Evolutionary conservation across 2,113 vertebrate species (phyloP), one percentile per base, ranked within the genome.

Genomic region (Dicerorhinus sumatrensis): DNA sequence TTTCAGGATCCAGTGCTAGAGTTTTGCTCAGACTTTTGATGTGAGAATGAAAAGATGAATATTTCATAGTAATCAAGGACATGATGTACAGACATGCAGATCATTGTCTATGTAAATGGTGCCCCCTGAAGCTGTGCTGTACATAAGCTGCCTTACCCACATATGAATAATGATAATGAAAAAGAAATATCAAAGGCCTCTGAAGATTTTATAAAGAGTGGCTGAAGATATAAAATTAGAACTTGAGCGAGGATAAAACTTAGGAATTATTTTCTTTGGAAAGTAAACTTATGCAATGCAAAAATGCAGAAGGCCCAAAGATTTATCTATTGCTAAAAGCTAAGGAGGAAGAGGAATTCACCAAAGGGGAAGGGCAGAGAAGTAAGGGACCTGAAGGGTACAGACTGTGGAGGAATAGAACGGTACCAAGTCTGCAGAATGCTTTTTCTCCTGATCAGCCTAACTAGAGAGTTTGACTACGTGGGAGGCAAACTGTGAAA

Each of bases 241-340:
- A 81, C 58, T 81, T 94, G 48, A 69, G 29, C 36, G 39, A 92
- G 67, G 17, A 88, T 25, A 88, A 76, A 86, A 95, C 70, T 83
- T 70, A 81, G 72, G 56, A 80, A 81, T 80, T 70, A 80, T 80
- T 87, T 82, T 63, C 65, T 86, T 67, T 73, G 72, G 33, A 79
- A 79, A 76, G 6, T 39, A 42, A 94, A 76, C 60, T 67, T 36
- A 62, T 20, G 29, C 33, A 81, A 62, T 60, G n/a, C 39, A 67
- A 80, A 85, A 95, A 33, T 70, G 58, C 31, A 42, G 36, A 81
- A 76, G 81, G 73, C 62, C 42, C 42, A 39, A 31, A 23, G 33
- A 67, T 5, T 39, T 42, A 63, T 18, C 58, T 62, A 63, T 1
- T 25, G 31, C 6, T 92, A 46, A 89, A 56, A 84, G n/a, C 62